Conservation (phyloP, 2,888 invertebrate genomes). For the Tanypteryx hageni region DNA sequence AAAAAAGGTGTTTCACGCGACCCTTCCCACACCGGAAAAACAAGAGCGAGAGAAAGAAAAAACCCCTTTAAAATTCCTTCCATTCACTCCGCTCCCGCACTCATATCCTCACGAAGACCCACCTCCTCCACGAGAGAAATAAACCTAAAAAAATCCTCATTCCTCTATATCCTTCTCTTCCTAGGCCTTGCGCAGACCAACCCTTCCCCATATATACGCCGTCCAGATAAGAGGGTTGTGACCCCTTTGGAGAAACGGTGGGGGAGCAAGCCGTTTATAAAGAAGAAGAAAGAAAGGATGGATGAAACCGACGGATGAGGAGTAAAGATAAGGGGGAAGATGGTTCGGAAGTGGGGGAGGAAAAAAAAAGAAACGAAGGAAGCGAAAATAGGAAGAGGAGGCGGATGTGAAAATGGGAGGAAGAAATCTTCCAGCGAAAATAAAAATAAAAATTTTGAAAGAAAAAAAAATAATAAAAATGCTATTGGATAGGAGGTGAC, state of each 20-base stretch:
- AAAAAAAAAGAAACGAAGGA: not conserved
- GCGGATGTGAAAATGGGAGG: not conserved
- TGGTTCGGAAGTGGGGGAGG: not conserved
- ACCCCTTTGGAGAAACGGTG: not conserved
- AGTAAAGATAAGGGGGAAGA: not conserved
- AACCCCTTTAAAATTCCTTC: conserved; percentile 19
- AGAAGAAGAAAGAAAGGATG: not conserved
- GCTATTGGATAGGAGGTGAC: too few relatives aligned
- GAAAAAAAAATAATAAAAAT: too few relatives aligned
- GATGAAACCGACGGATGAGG: not conserved
- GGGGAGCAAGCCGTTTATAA: not conserved
- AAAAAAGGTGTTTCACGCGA: conserved; percentile 2
- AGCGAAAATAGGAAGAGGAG: not conserved
- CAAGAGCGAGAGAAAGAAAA: not conserved
- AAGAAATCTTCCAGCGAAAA: not conserved
- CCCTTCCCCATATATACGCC: not conserved
- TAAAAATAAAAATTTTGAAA: too few relatives aligned
- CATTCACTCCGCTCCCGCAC: not conserved
- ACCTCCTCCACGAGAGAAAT: not conserved
- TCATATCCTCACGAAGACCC: not conserved
- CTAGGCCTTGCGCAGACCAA: not conserved
- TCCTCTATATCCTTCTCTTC: not conserved
- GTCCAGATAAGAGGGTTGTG: conserved; percentile 35
- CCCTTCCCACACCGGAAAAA: conserved; percentile 4
- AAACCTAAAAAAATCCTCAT: not conserved